Conservation (phyloP, 1,140 invertebrate species). For the Charaxes varanes region DNA sequence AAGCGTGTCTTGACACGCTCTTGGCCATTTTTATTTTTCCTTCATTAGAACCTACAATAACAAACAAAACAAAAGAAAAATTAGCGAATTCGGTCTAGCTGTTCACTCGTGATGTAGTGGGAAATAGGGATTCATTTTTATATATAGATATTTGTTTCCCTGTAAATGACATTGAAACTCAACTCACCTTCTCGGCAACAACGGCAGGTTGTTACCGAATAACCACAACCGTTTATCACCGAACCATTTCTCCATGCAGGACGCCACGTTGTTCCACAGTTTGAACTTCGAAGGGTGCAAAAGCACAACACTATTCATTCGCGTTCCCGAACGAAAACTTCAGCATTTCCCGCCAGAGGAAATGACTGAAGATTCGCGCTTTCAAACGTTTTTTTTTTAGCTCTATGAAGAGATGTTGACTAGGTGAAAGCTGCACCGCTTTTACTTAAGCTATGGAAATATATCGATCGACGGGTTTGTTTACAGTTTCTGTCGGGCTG, state of each 20-base stretch:
- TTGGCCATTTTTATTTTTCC: no score
- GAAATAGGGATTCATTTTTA: no score
- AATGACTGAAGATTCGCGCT: conserved; percentile 25
- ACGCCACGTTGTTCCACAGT: conserved; percentile 66
- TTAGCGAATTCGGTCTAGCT: no score
- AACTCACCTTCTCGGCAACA: conserved; percentile 84
- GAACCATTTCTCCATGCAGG: conserved; percentile 91
- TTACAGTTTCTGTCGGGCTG: conserved; percentile 65
- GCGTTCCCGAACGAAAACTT: conserved; percentile 29
- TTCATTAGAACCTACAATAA: no score
- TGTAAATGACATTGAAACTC: no score
- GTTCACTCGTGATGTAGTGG: no score
- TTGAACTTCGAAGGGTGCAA: conserved; percentile 38
- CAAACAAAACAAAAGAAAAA: no score
- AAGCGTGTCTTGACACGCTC: no score
- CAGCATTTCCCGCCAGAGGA: conserved; percentile 48
- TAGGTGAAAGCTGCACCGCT: conserved; percentile 37
- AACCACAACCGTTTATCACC: conserved; percentile 90
- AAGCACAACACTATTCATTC: conserved; percentile 48
- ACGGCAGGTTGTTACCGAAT: conserved; percentile 87
- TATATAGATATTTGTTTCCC: no score
- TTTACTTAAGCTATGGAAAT: conserved; percentile 44
- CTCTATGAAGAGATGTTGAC: conserved; percentile 29
- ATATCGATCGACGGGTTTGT: conserved; percentile 67
- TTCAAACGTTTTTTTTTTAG: conserved; percentile 19